Base-by-base conservation (phyloP, 1,140 invertebrate genomes). In the Varroa destructor region DNA sequence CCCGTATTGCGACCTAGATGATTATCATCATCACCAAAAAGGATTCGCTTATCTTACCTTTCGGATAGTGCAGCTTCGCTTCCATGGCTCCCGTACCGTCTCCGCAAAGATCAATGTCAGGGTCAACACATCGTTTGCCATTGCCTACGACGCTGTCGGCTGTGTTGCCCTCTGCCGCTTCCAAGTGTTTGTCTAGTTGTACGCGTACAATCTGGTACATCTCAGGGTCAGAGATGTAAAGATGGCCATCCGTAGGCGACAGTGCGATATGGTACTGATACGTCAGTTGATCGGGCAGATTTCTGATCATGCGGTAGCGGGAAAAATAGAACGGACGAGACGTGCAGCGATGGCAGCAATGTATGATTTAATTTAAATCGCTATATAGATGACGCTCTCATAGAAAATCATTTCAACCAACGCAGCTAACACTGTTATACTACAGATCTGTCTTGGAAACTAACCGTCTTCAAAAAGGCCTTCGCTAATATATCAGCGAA, bases 211-310 rank as follows among this genome's bases (percentile, higher is more conserved):
- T 94, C 79, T 93, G 89, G 79, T 95, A 90, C 0, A 89, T 91
- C 80, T 95, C 91, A 0, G 91, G 91, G 79, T 96, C 91, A 0
- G 91, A 94, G 71, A 97, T 91, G 79, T 93, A 96, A 0, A 97
- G 83, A 1, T 87, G 86, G n/a, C 91, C 91, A 80, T 96, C 91
- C 8, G 95, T 82, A 0, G 93, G 92, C 77, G 90, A 93, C 36
- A 96, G 81, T 0, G 92, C 90, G 83, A 97, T 90, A 81, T 94
- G 93, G 78, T 96, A 95, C 71, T 93, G 88, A 80, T 97, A 95
- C 0, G 74, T 89, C 83, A 0, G 91, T 91, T 8, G 91, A 89
- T 79, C 89, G 91, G 82, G 57, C 79, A 81, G 55, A 43, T 71
- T 71, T 25, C 46, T 71, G 46, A 51, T 51, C 46, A 51, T 8